These are phyloP conservation scores for Spilarctia lutea DNA, from an alignment of 2,888 invertebrate genomes.

Conservation along the genomic window DNA sequence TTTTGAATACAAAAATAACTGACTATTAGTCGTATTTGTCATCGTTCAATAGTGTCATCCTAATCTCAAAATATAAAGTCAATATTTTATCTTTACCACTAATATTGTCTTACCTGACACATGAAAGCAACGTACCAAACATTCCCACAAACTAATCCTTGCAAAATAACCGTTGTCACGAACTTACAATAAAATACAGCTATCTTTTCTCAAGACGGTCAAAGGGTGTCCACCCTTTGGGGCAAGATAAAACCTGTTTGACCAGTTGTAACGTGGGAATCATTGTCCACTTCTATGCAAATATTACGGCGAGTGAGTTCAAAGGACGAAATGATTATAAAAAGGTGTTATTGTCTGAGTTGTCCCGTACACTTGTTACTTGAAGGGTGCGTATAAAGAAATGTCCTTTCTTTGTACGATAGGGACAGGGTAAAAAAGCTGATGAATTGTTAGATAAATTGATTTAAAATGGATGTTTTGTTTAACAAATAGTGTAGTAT, in stretches of 20 bases:
- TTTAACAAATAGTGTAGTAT: slow-evolving; percentile 4
- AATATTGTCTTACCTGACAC: slow-evolving; percentile 7
- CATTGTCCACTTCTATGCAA: slow-evolving; percentile 67
- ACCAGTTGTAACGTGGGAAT: slow-evolving; percentile 80
- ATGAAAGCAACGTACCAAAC: slow-evolving; percentile 26
- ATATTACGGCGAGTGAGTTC: slow-evolving; percentile 32
- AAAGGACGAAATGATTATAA: slow-evolving; percentile 35
- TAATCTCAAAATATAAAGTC: not conserved
- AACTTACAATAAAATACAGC: slow-evolving; percentile 26
- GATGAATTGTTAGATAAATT: slow-evolving; percentile 44
- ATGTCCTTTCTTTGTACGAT: slow-evolving; percentile 23
- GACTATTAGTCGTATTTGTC: too few relatives aligned
- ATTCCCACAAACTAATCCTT: slow-evolving; percentile 66
- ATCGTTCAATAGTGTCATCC: not conserved
- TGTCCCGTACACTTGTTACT: slow-evolving; percentile 46
- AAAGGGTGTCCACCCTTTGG: slow-evolving; percentile 67
- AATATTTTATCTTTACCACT: slow-evolving; percentile 2
- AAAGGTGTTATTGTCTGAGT: slow-evolving; percentile 48
- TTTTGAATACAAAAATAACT: too few relatives aligned
- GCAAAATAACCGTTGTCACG: slow-evolving; percentile 68
- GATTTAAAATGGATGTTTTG: slow-evolving; percentile 26
- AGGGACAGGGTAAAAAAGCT: slow-evolving; percentile 19
- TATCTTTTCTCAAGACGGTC: slow-evolving; percentile 57
- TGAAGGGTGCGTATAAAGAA: slow-evolving; percentile 31
- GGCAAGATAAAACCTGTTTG: slow-evolving; percentile 73